phyloP scores from a whole-genome alignment of 2,888 invertebrate genomes.

The Harmothoe impar region DNA sequence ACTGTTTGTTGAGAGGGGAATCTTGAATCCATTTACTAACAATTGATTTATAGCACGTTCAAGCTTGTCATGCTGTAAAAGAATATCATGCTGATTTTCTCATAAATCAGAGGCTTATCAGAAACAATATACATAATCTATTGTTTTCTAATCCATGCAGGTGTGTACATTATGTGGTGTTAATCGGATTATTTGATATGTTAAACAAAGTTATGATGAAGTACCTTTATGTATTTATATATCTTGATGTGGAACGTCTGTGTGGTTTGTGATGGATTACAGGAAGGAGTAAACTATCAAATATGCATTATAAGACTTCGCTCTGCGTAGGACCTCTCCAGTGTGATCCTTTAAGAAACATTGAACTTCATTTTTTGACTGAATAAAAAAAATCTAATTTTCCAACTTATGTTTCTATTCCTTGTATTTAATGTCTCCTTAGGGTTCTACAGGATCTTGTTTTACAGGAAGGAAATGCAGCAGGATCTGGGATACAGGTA shows the following conservation, averaged over 20 bases:
- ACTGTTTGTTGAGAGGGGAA: too few relatives aligned
- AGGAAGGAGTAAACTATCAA: neutral
- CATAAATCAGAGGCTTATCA: neutral
- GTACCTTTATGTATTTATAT: neutral
- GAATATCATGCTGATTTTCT: neutral
- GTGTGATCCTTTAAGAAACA: neutral
- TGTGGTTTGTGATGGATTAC: slow-evolving; percentile 17
- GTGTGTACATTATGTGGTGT: neutral
- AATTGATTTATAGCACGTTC: neutral
- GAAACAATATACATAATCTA: neutral
- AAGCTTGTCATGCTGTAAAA: neutral
- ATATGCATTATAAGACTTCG: neutral
- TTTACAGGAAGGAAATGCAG: neutral
- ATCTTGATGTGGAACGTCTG: neutral
- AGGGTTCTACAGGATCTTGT: too few relatives aligned
- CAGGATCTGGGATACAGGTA: neutral
- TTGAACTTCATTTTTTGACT: neutral
- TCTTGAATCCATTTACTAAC: neutral
- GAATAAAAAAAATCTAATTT: slow-evolving; percentile 20
- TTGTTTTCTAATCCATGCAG: neutral
- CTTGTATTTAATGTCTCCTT: too few relatives aligned
- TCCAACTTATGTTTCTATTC: neutral
- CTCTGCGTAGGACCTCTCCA: neutral
- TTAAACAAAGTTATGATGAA: neutral
- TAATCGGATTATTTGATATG: neutral